A percentile compares a stretch with the other conserved stretches of the same genome.
Evolutionary conservation across 2,888 invertebrate genomes (phyloP).

Genomic region (Oegoconia quadripuncta): DNA sequence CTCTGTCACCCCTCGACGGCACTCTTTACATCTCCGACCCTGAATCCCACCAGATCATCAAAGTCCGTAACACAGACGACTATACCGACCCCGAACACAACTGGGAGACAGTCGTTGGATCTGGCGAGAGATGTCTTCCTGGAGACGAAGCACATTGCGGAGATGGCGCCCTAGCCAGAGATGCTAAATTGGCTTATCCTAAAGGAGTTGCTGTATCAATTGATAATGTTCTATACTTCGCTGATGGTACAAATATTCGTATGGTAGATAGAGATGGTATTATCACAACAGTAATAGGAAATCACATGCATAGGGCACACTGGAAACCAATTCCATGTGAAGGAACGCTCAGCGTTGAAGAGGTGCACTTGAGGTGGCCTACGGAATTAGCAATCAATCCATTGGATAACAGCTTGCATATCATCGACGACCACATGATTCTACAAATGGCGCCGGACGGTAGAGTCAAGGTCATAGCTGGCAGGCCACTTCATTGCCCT

Average conservation of each 20-base stretch:
- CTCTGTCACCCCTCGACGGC: conserved; percentile 95
- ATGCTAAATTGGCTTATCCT: conserved; percentile 96
- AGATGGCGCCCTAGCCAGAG: conserved; percentile 94
- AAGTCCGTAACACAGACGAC: conserved; percentile 90
- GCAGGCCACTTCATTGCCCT: conserved; percentile 95
- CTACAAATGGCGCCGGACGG: conserved; percentile 94
- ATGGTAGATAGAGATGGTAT: conserved; percentile 96
- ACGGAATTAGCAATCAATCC: conserved; percentile 97
- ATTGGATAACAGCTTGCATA: conserved; percentile 94
- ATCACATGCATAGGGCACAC: conserved; percentile 95
- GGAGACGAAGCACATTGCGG: conserved; percentile 97
- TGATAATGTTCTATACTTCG: conserved; percentile 95
- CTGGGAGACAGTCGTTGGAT: conserved; percentile 97
- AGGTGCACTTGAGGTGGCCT: conserved; percentile 97
- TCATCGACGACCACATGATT: conserved; percentile 98
- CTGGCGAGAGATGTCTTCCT: conserved; percentile 94
- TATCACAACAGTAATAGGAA: conserved; percentile 94
- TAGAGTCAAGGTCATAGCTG: conserved; percentile 94
- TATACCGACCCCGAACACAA: conserved; percentile 93
- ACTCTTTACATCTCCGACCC: conserved; percentile 97
- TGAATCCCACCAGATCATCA: conserved; percentile 95
- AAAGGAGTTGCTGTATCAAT: conserved; percentile 97
- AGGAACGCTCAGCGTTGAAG: conserved; percentile 93
- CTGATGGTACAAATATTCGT: conserved; percentile 96
- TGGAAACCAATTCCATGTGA: conserved; percentile 97